Evolutionary conservation across 2,113 vertebrate genomes (phyloP).

Genomic region (Lophius piscatorius): DNA sequence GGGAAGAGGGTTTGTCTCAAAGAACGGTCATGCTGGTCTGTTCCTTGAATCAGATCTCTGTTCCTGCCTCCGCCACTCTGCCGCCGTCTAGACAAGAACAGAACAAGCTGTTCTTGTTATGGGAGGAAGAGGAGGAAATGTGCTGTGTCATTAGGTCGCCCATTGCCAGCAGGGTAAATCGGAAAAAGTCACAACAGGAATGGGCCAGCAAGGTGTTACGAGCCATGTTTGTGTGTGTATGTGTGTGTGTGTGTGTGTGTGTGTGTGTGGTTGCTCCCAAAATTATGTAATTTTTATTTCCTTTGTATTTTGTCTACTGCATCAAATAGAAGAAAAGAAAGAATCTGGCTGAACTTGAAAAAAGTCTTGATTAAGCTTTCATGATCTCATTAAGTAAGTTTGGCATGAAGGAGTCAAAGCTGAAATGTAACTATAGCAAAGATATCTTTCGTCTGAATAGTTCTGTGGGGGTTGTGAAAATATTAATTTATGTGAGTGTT

Average conservation of each 20-base stretch:
- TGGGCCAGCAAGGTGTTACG: slow-evolving; percentile 26
- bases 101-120: slow-evolving; percentile 74
- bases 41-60: slow-evolving; percentile 68
- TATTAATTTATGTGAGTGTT: no score
- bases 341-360: slow-evolving; percentile 47
- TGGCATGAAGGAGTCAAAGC: slow-evolving; percentile 23
- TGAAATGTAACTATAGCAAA: slow-evolving; percentile 51
- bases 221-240: slow-evolving; percentile 9
- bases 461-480: no score
- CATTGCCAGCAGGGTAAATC: slow-evolving; percentile 44
- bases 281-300: no score
- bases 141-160: slow-evolving; percentile 67
- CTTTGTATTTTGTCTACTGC: no score
- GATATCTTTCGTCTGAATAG: slow-evolving; percentile 33
- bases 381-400: slow-evolving; percentile 55
- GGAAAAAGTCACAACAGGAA: slow-evolving; percentile 40
- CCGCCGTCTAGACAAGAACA: slow-evolving; percentile 78
- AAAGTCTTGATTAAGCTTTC: slow-evolving; percentile 43
- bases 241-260: slow-evolving; percentile 9
- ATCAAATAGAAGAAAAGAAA: no score
- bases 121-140: slow-evolving; percentile 67
- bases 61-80: slow-evolving; percentile 34
- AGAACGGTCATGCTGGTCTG: slow-evolving; percentile 71
- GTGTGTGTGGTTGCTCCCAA: no score
- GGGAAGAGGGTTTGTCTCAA: slow-evolving; percentile 66